Percentiles rank a stretch among this genome's conserved stretches.
Conservation (phyloP, 2,888 invertebrate genomes). For the Drosophila monieri region DNA sequence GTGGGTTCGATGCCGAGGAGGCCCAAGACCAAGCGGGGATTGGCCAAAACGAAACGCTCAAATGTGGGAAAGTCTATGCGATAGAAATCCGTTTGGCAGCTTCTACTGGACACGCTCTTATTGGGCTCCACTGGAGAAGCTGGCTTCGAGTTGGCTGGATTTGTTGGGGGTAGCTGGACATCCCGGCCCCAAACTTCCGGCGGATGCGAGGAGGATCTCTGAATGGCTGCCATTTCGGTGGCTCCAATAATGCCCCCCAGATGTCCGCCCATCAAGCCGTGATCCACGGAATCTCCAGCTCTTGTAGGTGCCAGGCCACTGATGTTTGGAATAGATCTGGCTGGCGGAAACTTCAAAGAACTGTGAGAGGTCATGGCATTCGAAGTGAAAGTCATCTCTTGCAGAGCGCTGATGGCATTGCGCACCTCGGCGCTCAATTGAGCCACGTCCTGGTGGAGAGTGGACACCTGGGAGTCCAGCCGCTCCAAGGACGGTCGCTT, state of each 20-base stretch:
- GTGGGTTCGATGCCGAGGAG: conserved; percentile 89
- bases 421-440: conserved; percentile 93
- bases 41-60: conserved; percentile 87
- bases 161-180: conserved; percentile 58
- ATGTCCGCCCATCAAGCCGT: conserved; percentile 40
- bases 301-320: conserved; percentile 83
- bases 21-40: conserved; percentile 89
- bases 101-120: conserved; percentile 55
- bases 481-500: conserved; percentile 86
- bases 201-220: conserved; percentile 92
- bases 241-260: conserved; percentile 35
- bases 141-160: conserved; percentile 54
- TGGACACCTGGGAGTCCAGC: conserved; percentile 92
- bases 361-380: conserved; percentile 85
- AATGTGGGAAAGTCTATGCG: conserved; percentile 82
- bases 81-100: conserved; percentile 82
- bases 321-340: conserved; percentile 93
- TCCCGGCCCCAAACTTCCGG: conserved; percentile 93
- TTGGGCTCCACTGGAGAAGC: conserved; percentile 41
- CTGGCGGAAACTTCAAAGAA: conserved; percentile 87
- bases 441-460: conserved; percentile 93
- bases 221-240: conserved; percentile 84
- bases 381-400: conserved; percentile 90
- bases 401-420: conserved; percentile 92
- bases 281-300: conserved; percentile 30